These are phyloP conservation scores for Sinocyclocheilus anshuiensis DNA, from an alignment of 2,113 vertebrate species.

Conservation along the genomic window DNA sequence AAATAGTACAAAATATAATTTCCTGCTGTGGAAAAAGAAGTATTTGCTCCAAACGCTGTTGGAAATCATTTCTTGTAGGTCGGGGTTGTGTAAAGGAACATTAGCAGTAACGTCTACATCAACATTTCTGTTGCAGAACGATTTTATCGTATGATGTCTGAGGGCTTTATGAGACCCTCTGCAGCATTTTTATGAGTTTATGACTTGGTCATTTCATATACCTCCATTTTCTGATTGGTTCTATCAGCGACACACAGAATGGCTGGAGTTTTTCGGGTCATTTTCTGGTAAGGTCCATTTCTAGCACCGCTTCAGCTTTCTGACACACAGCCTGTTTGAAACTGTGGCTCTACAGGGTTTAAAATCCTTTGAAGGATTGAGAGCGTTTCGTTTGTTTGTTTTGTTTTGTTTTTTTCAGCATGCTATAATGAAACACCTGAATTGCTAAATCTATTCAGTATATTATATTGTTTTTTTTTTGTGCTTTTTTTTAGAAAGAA, in stretches of 20 bases:
- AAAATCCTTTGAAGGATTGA: too few relatives aligned
- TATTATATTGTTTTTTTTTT: too few relatives aligned
- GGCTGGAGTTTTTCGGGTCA: not conserved
- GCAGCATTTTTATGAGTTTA: not conserved
- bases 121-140: not conserved
- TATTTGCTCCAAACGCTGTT: not conserved
- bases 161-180: not conserved
- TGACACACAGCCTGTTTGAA: too few relatives aligned
- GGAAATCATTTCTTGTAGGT: not conserved
- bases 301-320: not conserved
- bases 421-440: too few relatives aligned
- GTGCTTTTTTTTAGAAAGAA: too few relatives aligned
- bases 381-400: too few relatives aligned
- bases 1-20: not conserved
- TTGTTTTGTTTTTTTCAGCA: too few relatives aligned
- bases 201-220: slow-evolving; percentile 2
- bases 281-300: not conserved
- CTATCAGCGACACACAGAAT: too few relatives aligned
- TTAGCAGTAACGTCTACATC: not conserved
- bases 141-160: not conserved
- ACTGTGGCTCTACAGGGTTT: too few relatives aligned
- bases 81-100: not conserved
- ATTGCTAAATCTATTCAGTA: too few relatives aligned
- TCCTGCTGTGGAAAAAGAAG: not conserved
- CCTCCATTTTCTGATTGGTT: not conserved